Evolutionary conservation across 2,888 invertebrate genomes (phyloP).

Genomic region (Plagodis dolabraria): DNA sequence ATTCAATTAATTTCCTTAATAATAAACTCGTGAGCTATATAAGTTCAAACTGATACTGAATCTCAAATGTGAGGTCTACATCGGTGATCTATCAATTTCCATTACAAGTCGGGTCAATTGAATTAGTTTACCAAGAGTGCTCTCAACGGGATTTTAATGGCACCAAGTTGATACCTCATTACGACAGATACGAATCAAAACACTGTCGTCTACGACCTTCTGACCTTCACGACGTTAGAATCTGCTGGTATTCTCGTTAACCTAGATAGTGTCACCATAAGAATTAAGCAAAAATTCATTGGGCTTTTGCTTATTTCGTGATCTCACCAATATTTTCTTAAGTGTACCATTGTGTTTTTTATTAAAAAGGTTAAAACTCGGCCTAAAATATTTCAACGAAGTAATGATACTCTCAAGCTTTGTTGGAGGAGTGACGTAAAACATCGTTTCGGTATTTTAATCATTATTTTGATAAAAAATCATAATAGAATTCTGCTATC

Average conservation of each 20-base stretch:
- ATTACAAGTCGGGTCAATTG: slow-evolving; percentile 58
- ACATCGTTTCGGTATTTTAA: no score
- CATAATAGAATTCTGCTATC: no score
- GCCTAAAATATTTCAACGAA: no score
- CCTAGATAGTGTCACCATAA: slow-evolving; percentile 31
- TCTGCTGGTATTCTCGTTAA: slow-evolving; percentile 55
- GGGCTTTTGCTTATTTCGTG: no score
- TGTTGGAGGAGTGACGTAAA: no score
- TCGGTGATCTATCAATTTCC: slow-evolving; percentile 25
- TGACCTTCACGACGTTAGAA: slow-evolving; percentile 61
- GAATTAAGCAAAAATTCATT: neutral
- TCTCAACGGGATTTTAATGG: slow-evolving; percentile 68
- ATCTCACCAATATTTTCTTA: no score
- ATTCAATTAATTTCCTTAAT: no score
- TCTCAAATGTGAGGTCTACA: slow-evolving; percentile 37
- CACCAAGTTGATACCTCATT: slow-evolving; percentile 61
- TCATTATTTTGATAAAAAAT: no score
- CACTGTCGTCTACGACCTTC: slow-evolving; percentile 52
- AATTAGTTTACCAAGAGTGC: slow-evolving; percentile 64
- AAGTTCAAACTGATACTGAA: neutral
- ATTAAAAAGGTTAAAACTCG: no score
- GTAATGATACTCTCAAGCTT: no score
- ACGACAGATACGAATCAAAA: slow-evolving; percentile 70
- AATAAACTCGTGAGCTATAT: no score
- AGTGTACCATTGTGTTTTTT: no score